Base-by-base conservation (phyloP, 2,888 invertebrate species). In the Sialis fuliginosa region DNA sequence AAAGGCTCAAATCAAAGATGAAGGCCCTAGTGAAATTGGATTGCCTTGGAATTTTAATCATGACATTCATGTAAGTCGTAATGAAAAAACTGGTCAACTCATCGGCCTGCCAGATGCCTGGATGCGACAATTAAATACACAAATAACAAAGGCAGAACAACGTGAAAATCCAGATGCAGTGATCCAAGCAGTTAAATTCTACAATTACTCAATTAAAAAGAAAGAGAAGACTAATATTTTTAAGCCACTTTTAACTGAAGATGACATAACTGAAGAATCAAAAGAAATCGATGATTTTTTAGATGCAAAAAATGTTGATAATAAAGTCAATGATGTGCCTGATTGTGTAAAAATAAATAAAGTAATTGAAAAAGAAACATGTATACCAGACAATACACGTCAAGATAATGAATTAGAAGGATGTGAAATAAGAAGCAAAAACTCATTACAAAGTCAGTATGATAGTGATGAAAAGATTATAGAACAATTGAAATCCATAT, bases 111-210 rank as follows among this genome's bases (percentile, higher is more conserved):
- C 93, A 0, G 72, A 77, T 33, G 75, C 87, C 32, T 91, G 91
- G 91, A 67, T 80, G 48, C 69, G 80, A 44, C 70, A 88, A 46
- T 71, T 93, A 54, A 79, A 86, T 57, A 76, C 81, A 10, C 85
- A 89, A 61, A 86, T 93, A 53, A 83, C 88, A 35, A 77, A 81
- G 56, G 83, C 81, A 39, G 92, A 92, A 61, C 89, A 91, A 64
- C 77, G 81, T 62, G 79, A 89, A 57, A 88, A 95, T 67, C 93
- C 93, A 3, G 78, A 81, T 57, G 91, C 91, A 35, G 90, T 90
- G 1, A 77, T 90, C 48, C 86, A 89, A 60, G 95, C 93, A 31
- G 77, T 95, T 46, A 88, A 88, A 58, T 89, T 82, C 60, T 91
- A 90, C 61, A 87, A 89, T 61, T 86, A 86, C 65, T 82, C 85